Evolutionary conservation across 1,140 invertebrate genomes (phyloP), one percentile per base, ranked within the genome.

Genomic region (Drosophila pallidifrons): DNA sequence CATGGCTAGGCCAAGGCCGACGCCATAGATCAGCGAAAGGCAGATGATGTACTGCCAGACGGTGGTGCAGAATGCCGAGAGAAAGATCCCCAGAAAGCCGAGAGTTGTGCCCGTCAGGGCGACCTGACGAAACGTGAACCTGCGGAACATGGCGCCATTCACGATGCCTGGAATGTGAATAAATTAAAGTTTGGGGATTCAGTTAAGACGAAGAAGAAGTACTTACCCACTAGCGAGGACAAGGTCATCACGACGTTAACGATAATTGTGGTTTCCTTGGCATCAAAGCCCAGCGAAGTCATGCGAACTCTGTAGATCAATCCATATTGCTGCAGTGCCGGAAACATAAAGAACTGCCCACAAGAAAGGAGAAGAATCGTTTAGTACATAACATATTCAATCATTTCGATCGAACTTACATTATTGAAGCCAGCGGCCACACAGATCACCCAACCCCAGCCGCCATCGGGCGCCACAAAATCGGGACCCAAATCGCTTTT

Each of bases 241-340:
- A 94, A 92, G 1, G 95, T 95, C 58, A 94, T 94, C 81, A 95
- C 95, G 67, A 94, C 93, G 86, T 95, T 96, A 41, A 95, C 94
- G 79, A 96, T 94, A 1, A 94, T 95, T 1, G 95, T 95, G 4
- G 94, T 95, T 88, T 95, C 92, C 20, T 95, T 94, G 54, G 93
- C 93, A 77, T 92, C 93, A 59, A 96, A 94, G 13, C 94, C 94
- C 13, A 95, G 78, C 3, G 93, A 66, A 1, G 88, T 38, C 76
- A 95, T 95, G 76, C 94, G 94, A 54, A 94, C 94, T 20, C 94
- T 93, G 79, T 95, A 96, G 30, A 96, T 92, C 20, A 96, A 88
- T 0, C 95, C 95, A 66, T 95, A 96, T 58, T 95, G 95, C 86
- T 96, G 95, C 11, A 95, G 83, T 20, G 95, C 92, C 5, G 94